Evolutionary conservation across 2,797 vertebrate genomes (phyloP), one percentile per base, ranked within the genome.

Genomic region (Oreochromis mossambicus): DNA sequence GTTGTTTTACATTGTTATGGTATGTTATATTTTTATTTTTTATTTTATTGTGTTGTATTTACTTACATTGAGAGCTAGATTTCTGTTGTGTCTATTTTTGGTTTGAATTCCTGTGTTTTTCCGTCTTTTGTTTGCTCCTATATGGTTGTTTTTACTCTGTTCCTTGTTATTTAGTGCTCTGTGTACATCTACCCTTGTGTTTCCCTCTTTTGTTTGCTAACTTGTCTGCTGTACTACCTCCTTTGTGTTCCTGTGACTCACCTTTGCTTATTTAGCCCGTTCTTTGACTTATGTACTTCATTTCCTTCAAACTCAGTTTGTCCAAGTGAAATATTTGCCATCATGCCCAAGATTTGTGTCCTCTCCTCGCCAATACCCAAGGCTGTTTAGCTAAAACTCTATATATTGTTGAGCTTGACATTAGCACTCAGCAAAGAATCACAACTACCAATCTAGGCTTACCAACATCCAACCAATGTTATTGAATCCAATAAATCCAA

Each of bases 341-440:
- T 32, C 68, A 32, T 0, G 38, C 24, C 41, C 41, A 46, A 5
- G 14, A 48, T 46, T 70, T 46, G 41, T 17, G 41, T 73, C 15
- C 2, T 48, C 6, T 73, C 41, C 0, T 73, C 1, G 17, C 1
- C 26, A 50, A 26, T n/a, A 50, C 46, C 26, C 1, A 26, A 2
- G 2, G 26, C 15, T 46, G 21, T 46, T 73, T 48, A 29, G 68
- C 10, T 50, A 50, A 32, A 75, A 29, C 14, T 19, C 24, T 48
- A 5, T 48, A 73, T 48, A 73, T 73, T 32, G 43, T 75, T 75
- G 6, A 50, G 43, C 43, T 50, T 50, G 68, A 32, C 24, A 73
- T 73, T 50, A 29, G 43, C 43, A 48, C 43, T 48, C 68, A 17
- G 43, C 43, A 29, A 73, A 73, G 6, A 48, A 29, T 48, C 52